These are phyloP conservation scores for Noctua janthina DNA, from an alignment of 2,888 invertebrate genomes.

Conservation along the genomic window DNA sequence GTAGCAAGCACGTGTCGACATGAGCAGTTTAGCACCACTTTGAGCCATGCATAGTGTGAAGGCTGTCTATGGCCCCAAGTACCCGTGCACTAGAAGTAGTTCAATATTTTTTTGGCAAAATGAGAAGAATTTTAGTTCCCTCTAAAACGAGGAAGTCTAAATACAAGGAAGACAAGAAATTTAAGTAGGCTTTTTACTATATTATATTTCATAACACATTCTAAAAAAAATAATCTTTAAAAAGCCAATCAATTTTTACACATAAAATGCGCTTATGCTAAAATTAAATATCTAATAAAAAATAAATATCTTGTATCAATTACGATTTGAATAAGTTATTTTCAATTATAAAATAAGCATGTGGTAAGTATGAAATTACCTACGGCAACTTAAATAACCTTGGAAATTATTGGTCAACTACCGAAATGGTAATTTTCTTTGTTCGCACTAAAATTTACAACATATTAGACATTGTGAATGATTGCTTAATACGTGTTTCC, in stretches of 20 bases:
- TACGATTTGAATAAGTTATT: conserved; percentile 35
- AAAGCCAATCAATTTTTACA: not conserved
- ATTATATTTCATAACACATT: not conserved
- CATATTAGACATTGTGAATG: conserved; percentile 23
- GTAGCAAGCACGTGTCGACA: conserved; percentile 48
- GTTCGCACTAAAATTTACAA: conserved; percentile 37
- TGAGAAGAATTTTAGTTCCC: not conserved
- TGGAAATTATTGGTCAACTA: conserved; percentile 26
- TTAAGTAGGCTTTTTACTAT: not conserved
- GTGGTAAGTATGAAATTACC: conserved; percentile 28
- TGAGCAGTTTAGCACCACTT: conserved; percentile 32
- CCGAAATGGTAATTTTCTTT: conserved; percentile 53
- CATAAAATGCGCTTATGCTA: not conserved
- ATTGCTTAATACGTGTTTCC: conserved; percentile 12
- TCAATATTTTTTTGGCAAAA: not conserved
- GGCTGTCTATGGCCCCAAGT: conserved; percentile 20
- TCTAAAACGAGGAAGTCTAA: conserved; percentile 1
- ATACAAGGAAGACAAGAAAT: not conserved
- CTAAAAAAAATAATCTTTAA: not conserved
- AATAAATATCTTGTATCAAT: conserved; percentile 7
- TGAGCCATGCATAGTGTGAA: conserved; percentile 25
- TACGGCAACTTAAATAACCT: conserved; percentile 18
- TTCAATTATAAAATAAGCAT: conserved; percentile 13
- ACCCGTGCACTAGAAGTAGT: conserved; percentile 7
- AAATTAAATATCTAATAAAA: too few relatives aligned